Conservation (phyloP, 2,797 vertebrate genomes). For the Otolemur crassicaudatus region DNA sequence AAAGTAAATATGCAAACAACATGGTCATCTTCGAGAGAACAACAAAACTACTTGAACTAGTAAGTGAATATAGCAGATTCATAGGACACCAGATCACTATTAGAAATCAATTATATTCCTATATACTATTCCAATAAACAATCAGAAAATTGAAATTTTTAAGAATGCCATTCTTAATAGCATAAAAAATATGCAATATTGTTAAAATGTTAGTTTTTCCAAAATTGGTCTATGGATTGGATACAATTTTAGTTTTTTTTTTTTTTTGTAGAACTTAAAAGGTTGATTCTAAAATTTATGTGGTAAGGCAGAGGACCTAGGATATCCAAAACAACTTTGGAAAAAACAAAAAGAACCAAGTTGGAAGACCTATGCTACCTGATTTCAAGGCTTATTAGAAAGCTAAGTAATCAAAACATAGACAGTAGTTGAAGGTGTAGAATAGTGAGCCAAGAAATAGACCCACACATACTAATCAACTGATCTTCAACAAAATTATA, state of each 20-base stretch:
- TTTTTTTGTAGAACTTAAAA: neutral
- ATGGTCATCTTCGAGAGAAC: conserved; percentile 50
- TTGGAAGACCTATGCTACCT: neutral
- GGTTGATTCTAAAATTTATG: conserved; percentile 19
- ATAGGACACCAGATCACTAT: neutral
- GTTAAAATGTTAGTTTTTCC: conserved; percentile 4
- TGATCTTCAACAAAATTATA: neutral
- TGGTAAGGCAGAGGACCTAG: neutral
- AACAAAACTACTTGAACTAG: conserved; percentile 17
- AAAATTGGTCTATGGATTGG: neutral
- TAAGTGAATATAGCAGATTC: conserved; percentile 42
- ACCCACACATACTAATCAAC: neutral
- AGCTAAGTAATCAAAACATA: conserved; percentile 20
- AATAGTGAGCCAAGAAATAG: neutral
- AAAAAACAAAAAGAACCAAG: neutral
- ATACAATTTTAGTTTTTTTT: neutral
- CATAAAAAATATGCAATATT: conserved; percentile 41
- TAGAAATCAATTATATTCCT: conserved; percentile 50
- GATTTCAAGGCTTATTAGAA: conserved; percentile 3
- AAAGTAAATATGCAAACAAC: conserved; percentile 36
- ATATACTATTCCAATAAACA: neutral
- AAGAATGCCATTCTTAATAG: neutral
- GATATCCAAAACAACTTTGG: conserved; percentile 43
- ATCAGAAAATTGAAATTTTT: conserved; percentile 30
- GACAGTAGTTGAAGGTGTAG: neutral